Base-by-base conservation (phyloP, 2,797 vertebrate species). In the Helarctos malayanus region DNA sequence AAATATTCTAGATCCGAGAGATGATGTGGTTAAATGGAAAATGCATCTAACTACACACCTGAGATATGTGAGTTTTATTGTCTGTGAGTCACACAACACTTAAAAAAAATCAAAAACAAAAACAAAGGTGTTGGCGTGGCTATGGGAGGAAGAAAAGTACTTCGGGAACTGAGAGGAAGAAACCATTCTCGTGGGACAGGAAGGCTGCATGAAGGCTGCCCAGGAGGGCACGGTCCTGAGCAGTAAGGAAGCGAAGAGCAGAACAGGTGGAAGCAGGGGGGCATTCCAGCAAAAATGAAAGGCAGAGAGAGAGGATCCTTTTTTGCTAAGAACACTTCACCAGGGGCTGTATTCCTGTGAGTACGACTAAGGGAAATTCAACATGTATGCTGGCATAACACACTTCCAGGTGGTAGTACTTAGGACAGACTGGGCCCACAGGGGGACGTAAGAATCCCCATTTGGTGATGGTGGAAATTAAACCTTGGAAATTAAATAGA, bases 401-500 rank as follows among this genome's bases (percentile, higher is more conserved):
- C 15, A 3, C 41, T 78, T 79, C 83, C 45, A 75, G 52, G 32
- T 47, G 12, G 56, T 56, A 49, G 59, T 47, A 61, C 91, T 82
- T 94, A 94, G 94, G 91, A 87, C 91, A 97, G 1, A 49, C 89
- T 89, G 25, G 91, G 91, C 82, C 92, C 93, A 41, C 29, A 29
- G 47, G 88, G 75, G 93, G 41, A 52, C 54, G 32, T 71, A 93
- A 96, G 80, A 91, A 89, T 93, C 57, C 56, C 69, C 84, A 90
- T 89, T 95, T 90, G 84, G 92, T 78, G 93, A 73, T 68, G 86
- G 91, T 92, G 63, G 95, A 96, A 96, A 97, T 93, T 68, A 97
- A 97, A 92, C 79, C 91, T 96, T 97, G 73, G 89, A 95, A 95
- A 98, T 94, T 91, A 94, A 96, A 80, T 52, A 81, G 94, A 95